Percentiles rank a stretch among this genome's conserved stretches.
phyloP scores from a whole-genome alignment of 2,113 vertebrate genomes.

The Terrapene triunguis region DNA sequence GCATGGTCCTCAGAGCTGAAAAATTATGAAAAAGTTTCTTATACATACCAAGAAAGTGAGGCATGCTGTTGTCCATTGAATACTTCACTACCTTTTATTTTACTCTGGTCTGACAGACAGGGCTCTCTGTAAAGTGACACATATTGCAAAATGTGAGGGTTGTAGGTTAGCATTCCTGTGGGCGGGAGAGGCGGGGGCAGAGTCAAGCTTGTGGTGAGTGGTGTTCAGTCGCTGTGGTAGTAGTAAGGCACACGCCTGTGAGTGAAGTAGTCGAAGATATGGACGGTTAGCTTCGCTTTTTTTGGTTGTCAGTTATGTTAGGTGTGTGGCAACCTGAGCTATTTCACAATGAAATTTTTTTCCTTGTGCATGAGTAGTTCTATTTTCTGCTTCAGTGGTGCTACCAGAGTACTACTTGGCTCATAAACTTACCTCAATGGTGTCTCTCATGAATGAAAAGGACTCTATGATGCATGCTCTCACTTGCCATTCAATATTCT shows the following conservation, averaged over 20 bases:
- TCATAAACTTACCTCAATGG: conserved; percentile 37
- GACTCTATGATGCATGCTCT: conserved; percentile 31
- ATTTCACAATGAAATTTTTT: conserved; percentile 14
- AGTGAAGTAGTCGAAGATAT: conserved; percentile 15
- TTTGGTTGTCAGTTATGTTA: background rate
- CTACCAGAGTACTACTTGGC: background rate
- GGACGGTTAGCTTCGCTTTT: background rate
- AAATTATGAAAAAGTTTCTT: background rate
- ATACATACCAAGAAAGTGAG: background rate
- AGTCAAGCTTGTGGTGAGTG: background rate
- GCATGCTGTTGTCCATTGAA: background rate
- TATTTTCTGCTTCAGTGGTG: background rate
- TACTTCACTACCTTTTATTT: background rate
- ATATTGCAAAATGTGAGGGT: background rate
- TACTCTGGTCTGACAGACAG: background rate
- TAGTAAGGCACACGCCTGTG: background rate
- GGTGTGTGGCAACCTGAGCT: fast-evolving
- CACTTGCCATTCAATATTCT: conserved; percentile 32
- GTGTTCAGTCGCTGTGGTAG: background rate
- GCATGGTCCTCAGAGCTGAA: background rate
- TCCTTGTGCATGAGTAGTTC: background rate
- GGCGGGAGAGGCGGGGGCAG: background rate
- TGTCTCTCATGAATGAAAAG: background rate
- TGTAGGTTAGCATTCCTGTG: background rate
- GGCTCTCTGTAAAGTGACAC: background rate